Conservation (phyloP, 2,888 invertebrate genomes). For the Stenodema calcarata region DNA sequence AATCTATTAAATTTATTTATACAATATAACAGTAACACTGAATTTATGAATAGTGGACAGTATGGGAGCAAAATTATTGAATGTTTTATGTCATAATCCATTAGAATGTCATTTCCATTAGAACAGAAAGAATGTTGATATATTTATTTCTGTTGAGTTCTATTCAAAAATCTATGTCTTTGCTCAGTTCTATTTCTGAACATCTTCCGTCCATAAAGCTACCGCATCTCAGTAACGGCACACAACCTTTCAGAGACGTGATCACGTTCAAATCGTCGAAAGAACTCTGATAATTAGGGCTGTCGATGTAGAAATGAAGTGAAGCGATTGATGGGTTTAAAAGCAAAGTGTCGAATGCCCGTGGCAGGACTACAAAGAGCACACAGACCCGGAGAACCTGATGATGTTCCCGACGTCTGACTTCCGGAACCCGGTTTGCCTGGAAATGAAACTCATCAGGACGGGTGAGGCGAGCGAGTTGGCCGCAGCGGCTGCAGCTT, state of each 20-base stretch:
- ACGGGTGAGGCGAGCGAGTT: constrained; percentile 63
- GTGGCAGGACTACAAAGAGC: constrained; percentile 84
- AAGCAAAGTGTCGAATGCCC: background rate
- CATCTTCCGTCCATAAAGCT: too few relatives aligned
- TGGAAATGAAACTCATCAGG: constrained; percentile 76
- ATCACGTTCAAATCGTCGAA: background rate
- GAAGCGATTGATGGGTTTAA: background rate
- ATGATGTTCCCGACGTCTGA: constrained; percentile 87
- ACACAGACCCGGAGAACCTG: constrained; percentile 87
- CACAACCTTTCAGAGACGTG: background rate
- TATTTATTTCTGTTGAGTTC: too few relatives aligned
- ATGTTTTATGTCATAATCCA: too few relatives aligned
- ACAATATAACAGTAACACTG: too few relatives aligned
- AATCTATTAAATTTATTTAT: too few relatives aligned
- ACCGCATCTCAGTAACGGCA: background rate
- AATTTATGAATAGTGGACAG: too few relatives aligned
- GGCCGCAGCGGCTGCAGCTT: constrained; percentile 1
- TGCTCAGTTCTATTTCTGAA: too few relatives aligned
- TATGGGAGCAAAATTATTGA: too few relatives aligned
- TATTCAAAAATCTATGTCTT: too few relatives aligned
- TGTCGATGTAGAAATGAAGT: background rate
- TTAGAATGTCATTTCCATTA: too few relatives aligned
- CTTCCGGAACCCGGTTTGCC: constrained; percentile 80
- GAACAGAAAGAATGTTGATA: too few relatives aligned
- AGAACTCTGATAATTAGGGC: background rate